phyloP scores from a whole-genome alignment of 2,888 invertebrate genomes.

The Sycophila texana region DNA sequence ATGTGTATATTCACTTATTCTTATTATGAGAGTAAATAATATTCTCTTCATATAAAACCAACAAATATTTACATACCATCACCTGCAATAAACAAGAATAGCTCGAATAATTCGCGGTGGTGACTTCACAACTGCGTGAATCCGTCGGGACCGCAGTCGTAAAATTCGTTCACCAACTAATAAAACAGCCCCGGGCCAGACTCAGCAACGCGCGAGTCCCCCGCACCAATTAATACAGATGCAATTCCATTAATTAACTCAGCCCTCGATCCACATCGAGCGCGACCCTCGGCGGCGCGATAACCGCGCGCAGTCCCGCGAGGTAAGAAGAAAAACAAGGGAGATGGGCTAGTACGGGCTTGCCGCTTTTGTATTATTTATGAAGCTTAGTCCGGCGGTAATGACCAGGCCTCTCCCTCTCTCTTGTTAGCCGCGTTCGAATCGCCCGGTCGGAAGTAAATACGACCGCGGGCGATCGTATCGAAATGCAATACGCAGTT shows the following conservation, averaged over 20 bases:
- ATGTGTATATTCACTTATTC: no score
- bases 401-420: conserved; percentile 26
- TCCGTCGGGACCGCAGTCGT: neutral
- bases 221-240: conserved; percentile 5
- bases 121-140: neutral
- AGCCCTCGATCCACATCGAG: conserved; percentile 28
- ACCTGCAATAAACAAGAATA: no score
- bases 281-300: neutral
- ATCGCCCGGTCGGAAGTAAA: conserved; percentile 55
- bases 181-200: conserved; percentile 11
- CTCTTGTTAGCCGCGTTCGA: conserved; percentile 36
- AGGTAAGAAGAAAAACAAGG: conserved; percentile 23
- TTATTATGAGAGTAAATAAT: no score
- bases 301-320: neutral
- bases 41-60: no score
- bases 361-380: conserved; percentile 39
- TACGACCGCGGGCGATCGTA: conserved; percentile 59
- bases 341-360: conserved; percentile 10
- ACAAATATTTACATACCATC: no score
- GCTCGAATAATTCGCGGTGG: no score
- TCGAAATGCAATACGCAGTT: conserved; percentile 58
- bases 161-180: no score
- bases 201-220: neutral
- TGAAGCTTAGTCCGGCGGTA: conserved; percentile 35
- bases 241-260: conserved; percentile 34